phyloP scores from a whole-genome alignment of 30 jellyfish, hydroid and myxozoan genomes.

The Morbakka virulenta region DNA sequence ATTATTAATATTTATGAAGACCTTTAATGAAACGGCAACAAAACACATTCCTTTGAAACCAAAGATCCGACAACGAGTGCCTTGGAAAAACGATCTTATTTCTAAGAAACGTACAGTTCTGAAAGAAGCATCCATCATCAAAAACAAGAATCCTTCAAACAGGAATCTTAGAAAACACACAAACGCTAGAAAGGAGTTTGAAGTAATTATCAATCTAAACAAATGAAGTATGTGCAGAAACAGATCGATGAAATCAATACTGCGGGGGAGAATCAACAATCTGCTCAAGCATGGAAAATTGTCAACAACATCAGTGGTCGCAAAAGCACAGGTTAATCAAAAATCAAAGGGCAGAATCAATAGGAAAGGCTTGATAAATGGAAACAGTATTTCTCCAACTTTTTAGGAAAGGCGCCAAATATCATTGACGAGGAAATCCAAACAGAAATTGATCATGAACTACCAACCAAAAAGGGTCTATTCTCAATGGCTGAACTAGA shows the following conservation, averaged over 20 bases:
- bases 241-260: not conserved
- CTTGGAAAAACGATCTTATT: not conserved
- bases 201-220: too few relatives aligned
- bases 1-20: too few relatives aligned
- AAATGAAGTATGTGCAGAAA: not conserved
- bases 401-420: not conserved
- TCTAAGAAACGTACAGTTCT: not conserved
- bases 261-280: not conserved
- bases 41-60: not conserved
- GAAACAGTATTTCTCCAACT: not conserved
- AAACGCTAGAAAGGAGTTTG: not conserved
- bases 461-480: not conserved
- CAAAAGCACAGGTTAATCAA: not conserved
- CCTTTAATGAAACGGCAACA: not conserved
- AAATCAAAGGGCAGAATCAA: not conserved
- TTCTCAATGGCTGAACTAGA: not conserved
- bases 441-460: not conserved
- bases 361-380: slow-evolving; percentile 6
- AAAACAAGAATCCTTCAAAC: not conserved
- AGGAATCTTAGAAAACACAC: not conserved
- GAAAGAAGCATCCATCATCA: not conserved
- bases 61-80: not conserved
- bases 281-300: slow-evolving; percentile 8
- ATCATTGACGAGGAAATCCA: not conserved
- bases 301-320: slow-evolving; percentile 3